Base-by-base conservation (phyloP, 2,113 vertebrate species). In the Hystrix brachyura region DNA sequence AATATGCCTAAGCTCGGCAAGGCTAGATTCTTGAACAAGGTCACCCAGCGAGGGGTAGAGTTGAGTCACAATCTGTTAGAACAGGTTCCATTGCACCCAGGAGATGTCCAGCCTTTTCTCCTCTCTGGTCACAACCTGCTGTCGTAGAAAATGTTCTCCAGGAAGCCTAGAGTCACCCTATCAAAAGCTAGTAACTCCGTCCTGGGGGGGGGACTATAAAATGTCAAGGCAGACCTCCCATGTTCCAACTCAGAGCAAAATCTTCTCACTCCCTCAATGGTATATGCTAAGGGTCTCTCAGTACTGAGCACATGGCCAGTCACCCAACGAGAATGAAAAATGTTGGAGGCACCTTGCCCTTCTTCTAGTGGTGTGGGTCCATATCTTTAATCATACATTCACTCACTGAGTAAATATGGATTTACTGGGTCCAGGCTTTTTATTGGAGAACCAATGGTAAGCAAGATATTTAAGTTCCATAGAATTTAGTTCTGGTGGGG, bases 31-130 rank as follows among this genome's bases (percentile, higher is more conserved):
- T 90, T 85, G 38, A 25, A 32, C n/a, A 53, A 64, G 32, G 18
- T 93, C 88, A 83, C 81, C 76, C 82, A 87, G 65, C 71, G 59
- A 85, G 25, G 29, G 60, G 82, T 91, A 57, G 38, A 53, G 38
- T 51, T 93, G 79, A 89, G 80, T 19, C 48, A n/a, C 34, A 14
- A 1, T 57, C 81, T 57, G 25, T 93, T 48, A 90, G 29, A 83
- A 94, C 15, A 90, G 29, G 8, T 64, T n/a, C 89, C 34, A 7
- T 15, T 13, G n/a, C 60, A 18, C 43, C 55, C 8, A 79, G 23
- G 27, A 74, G 29, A 69, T 55, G 57, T 32, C 72, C 84, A 74
- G 8, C 19, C 57, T 92, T 95, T 83, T 53, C 51, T 90, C n/a
- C 8, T 62, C 0, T 53, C 90, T 65, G 23, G 19, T 55, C 71